Base-by-base conservation (phyloP, 2,888 invertebrate species). In the Tethea ocularis region DNA sequence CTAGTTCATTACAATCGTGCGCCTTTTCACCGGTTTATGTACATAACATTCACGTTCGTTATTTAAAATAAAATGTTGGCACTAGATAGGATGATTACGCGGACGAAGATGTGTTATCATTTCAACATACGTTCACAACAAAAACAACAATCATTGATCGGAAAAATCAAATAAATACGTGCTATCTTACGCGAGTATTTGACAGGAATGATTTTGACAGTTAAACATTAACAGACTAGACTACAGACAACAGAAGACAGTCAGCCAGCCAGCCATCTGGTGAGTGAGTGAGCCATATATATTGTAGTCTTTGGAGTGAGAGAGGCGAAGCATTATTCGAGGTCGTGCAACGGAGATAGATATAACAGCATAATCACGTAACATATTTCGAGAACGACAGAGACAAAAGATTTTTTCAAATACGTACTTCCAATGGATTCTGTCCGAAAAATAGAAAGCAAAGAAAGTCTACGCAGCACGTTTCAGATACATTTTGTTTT, bases 81-180 rank as follows among this genome's bases (percentile, higher is more conserved):
- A 67, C 66, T 69, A 68, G 72, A 69, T 59, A 58, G 52, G 57
- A 63, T 64, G 64, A 58, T 64, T 66, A 66, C 64, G 68, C 68
- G 67, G 68, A 60, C 62, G 62, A 62, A 63, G 67, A 68, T 68
- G 74, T 76, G 76, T 82, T 82, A 78, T 76, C 76, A 73, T 77
- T 78, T 75, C 74, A 73, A 58, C 67, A 64, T 69, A 77, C 66
- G 63, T 80, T 84, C 84, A 86, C 81, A 91, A 89, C 88, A 91
- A 90, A 85, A 90, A 91, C 89, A 91, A 82, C 80, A 81, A 81
- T 81, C 84, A 88, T 86, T 87, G 87, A 89, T 89, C 85, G 84
- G 74, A 71, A 78, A n/a, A 74, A 73, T 69, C 72, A 68, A 72
- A 73, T 74, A 63, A n/a, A 75, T 69, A 73, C 76, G 75, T 71